phyloP scores from a whole-genome alignment of 2,888 invertebrate species.

The Urechis unicinctus region DNA sequence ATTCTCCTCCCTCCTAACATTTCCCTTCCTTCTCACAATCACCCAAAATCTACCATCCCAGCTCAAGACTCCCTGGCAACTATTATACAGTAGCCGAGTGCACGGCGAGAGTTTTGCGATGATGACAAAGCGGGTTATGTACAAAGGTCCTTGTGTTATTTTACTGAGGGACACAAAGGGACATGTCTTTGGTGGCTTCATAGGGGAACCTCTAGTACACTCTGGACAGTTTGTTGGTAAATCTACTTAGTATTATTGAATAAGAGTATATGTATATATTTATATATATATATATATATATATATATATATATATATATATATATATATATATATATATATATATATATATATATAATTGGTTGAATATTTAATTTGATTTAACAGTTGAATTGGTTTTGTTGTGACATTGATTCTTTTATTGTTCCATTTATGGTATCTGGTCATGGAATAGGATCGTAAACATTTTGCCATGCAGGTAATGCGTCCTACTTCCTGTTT shows the following conservation, averaged over 20 bases:
- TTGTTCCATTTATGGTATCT: background rate
- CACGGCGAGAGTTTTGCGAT: slow-evolving; percentile 73
- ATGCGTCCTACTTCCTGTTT: slow-evolving; percentile 75
- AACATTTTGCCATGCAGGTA: slow-evolving; percentile 45
- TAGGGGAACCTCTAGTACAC: slow-evolving; percentile 66
- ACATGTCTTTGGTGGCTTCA: slow-evolving; percentile 85
- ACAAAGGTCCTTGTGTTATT: slow-evolving; percentile 61
- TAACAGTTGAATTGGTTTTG: no score
- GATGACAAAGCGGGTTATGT: slow-evolving; percentile 29
- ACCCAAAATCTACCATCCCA: slow-evolving; percentile 72
- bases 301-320: no score
- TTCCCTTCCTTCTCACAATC: slow-evolving; percentile 51
- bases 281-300: no score
- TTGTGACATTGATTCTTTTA: no score
- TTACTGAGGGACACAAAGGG: slow-evolving; percentile 70
- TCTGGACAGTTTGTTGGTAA: slow-evolving; percentile 70
- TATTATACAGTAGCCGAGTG: slow-evolving; percentile 53
- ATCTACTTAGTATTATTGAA: slow-evolving; percentile 1
- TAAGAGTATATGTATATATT: no score
- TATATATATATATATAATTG: no score
- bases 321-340: no score
- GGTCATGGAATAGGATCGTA: background rate
- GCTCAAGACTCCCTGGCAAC: slow-evolving; percentile 74
- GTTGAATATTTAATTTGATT: background rate
- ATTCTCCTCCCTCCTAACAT: slow-evolving; percentile 30